Conservation (phyloP, 2,113 vertebrate genomes). For the Epinephelus lanceolatus region DNA sequence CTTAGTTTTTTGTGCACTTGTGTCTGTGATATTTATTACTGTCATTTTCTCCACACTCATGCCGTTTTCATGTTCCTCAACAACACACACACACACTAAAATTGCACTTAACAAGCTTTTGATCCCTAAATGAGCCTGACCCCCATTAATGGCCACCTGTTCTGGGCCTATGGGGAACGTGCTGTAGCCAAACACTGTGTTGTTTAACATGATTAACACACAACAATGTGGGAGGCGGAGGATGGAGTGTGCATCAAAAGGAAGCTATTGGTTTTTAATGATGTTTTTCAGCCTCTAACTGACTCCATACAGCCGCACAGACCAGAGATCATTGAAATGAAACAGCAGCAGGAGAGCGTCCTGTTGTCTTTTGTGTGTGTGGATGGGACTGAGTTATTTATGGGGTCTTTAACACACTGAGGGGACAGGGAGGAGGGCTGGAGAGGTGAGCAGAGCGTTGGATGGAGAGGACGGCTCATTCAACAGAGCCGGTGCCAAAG, state of each 20-base stretch:
- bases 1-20: background rate
- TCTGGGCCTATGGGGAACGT: conserved; percentile 55
- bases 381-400: conserved; percentile 69
- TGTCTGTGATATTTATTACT: background rate
- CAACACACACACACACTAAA: conserved; percentile 29
- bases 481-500: conserved; percentile 29
- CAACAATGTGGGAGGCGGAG: conserved; percentile 38
- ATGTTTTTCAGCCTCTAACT: conserved; percentile 63
- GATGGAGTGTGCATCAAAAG: conserved; percentile 44
- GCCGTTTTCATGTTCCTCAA: conserved; percentile 7
- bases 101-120: conserved; percentile 53
- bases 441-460: conserved; percentile 46
- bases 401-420: conserved; percentile 59
- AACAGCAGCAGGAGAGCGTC: conserved; percentile 49
- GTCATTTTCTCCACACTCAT: background rate
- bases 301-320: conserved; percentile 31
- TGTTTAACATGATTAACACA: conserved; percentile 69
- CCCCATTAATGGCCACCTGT: conserved; percentile 73
- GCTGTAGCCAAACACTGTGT: conserved; percentile 54
- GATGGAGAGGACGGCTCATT: conserved; percentile 34
- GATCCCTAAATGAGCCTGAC: conserved; percentile 56
- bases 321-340: conserved; percentile 42
- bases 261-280: conserved; percentile 76
- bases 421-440: conserved; percentile 40
- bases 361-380: conserved; percentile 64